Evolutionary conservation across 2,888 invertebrate species (phyloP).

Genomic region (Eudemis profundana): DNA sequence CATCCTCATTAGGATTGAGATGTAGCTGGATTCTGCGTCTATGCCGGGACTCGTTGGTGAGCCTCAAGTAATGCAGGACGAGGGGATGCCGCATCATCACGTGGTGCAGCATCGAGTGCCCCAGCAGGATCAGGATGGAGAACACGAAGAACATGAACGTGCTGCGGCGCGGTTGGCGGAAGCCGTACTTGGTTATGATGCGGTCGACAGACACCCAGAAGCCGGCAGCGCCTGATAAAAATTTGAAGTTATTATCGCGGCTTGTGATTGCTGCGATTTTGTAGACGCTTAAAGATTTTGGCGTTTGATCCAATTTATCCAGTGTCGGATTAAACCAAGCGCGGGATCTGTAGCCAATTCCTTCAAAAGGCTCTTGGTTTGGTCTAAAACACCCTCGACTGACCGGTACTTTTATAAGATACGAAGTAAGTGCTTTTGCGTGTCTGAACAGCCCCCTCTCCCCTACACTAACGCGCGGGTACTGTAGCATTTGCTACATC

Average conservation of each 20-base stretch:
- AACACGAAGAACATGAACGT: slow-evolving; percentile 95
- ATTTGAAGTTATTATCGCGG: not conserved
- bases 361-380: no score
- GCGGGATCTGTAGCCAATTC: no score
- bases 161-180: slow-evolving; percentile 91
- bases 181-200: slow-evolving; percentile 92
- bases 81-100: slow-evolving; percentile 92
- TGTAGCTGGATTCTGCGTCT: slow-evolving; percentile 91
- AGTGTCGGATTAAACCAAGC: no score
- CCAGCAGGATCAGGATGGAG: slow-evolving; percentile 90
- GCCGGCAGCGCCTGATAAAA: slow-evolving; percentile 91
- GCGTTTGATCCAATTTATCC: no score
- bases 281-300: not conserved
- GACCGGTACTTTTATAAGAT: no score
- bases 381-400: no score
- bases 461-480: no score
- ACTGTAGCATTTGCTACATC: no score
- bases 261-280: not conserved
- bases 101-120: slow-evolving; percentile 92
- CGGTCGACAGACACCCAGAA: slow-evolving; percentile 94
- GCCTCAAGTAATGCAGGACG: slow-evolving; percentile 91
- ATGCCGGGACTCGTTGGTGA: slow-evolving; percentile 90
- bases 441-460: no score
- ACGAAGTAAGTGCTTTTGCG: no score
- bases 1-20: slow-evolving; percentile 94